A percentile compares a stretch with the other conserved stretches of the same genome.
Conservation (phyloP, 2,113 vertebrate species). For the Brachyhypopomus gauderio region DNA sequence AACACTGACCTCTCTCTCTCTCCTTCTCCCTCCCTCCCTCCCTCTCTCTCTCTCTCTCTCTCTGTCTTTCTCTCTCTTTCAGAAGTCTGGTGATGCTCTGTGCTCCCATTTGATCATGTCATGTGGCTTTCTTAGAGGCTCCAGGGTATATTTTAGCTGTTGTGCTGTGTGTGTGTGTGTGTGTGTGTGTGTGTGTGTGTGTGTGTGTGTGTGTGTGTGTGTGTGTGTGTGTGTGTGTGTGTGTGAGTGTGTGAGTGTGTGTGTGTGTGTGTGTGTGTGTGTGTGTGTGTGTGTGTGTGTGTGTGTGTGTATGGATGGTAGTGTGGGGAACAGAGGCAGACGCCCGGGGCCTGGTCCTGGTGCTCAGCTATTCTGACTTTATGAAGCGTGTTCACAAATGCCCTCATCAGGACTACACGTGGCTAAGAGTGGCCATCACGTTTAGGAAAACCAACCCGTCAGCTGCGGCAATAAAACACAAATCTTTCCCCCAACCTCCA, state of each 20-base stretch:
- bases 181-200: constrained; percentile 13
- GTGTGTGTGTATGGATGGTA: constrained; percentile 21
- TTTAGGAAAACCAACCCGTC: constrained; percentile 6
- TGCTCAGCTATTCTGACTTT: constrained; percentile 43
- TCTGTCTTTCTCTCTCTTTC: neutral
- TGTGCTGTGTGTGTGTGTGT: constrained; percentile 12
- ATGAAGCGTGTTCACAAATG: constrained; percentile 35
- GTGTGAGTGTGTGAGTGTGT: too few species aligned
- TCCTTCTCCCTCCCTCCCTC: neutral
- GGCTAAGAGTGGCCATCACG: constrained; percentile 75
- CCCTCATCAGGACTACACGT: constrained; percentile 2
- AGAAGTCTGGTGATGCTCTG: neutral
- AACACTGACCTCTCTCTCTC: neutral
- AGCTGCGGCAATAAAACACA: neutral
- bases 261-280: too few species aligned
- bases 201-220: constrained; percentile 25
- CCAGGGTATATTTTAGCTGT: neutral
- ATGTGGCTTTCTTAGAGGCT: neutral
- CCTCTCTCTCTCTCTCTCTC: too few species aligned
- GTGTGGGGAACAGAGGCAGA: constrained; percentile 14
- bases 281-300: too few species aligned
- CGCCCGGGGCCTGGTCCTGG: neutral
- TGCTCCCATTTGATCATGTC: neutral
- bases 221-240: constrained; percentile 28
- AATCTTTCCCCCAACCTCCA: too few species aligned